Base-by-base conservation (phyloP, 2,113 vertebrate genomes). In the Myiagra hebetior region DNA sequence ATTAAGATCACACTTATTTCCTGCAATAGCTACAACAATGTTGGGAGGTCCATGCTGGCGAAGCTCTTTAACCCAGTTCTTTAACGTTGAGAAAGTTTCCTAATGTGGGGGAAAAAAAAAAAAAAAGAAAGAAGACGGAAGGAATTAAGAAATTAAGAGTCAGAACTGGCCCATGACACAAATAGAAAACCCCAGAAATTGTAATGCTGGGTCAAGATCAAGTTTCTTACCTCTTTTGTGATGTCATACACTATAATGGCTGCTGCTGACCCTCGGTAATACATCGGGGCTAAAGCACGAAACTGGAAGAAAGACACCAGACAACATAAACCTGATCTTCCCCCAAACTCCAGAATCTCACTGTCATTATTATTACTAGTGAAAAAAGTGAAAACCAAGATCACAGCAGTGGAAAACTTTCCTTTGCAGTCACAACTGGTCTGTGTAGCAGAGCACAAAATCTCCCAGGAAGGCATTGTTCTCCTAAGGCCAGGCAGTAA, bases 201-300 rank as follows among this genome's bases (percentile, higher is more conserved):
- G 5, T 11, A 86, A 69, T 68, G 22, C 27, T 74, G 23, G 33
- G 41, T 55, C 13, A 76, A 81, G 46, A 41, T 7, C 4, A 50
- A 19, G 27, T 20, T 67, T 24, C 97, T 97, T 98, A 99, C 99
- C 98, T 99, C 99, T 98, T 99, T 99, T 44, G 99, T 99, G 98
- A 99, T 99, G 95, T 99, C 99, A 92, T 99, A 99, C 37, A 99
- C 99, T 87, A 99, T 99, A 67, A 99, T 99, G 72, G 99, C 99
- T 21, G 99, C 99, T 24, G 99, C 99, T 27, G 99, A 99, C 10
- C 99, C 99, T 97, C 99, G 98, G 96, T 99, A 99, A 97, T 99
- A 99, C 99, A 99, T 99, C 3, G 99, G 99, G 6, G 99, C 99
- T 96, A 99, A 98, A 87, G 99, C 99, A 92, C 99, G 99, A 27